phyloP scores from a whole-genome alignment of 2,113 vertebrate species.

The Scopus umbretta region DNA sequence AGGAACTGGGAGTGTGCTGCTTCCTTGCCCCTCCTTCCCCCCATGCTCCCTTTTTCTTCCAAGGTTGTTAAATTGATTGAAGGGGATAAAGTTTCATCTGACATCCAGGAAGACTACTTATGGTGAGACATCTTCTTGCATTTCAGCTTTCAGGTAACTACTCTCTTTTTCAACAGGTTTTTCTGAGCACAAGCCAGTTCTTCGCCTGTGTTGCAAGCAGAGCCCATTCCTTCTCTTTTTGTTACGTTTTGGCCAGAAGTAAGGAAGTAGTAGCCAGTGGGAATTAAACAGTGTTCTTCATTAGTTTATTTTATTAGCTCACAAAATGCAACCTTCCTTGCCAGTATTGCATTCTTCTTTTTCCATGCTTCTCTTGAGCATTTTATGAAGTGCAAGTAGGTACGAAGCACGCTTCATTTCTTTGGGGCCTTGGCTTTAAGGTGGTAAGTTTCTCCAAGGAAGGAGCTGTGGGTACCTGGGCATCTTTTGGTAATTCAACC shows the following conservation, averaged over 20 bases:
- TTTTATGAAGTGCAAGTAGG: neutral
- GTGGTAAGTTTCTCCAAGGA: no score
- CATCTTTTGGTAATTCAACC: neutral
- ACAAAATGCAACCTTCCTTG: neutral
- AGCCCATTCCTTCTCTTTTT: neutral
- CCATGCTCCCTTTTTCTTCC: neutral
- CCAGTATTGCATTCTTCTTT: neutral
- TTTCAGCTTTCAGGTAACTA: constrained; percentile 3
- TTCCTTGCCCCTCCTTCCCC: no score
- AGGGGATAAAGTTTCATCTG: neutral
- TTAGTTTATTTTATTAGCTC: neutral
- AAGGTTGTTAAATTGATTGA: neutral
- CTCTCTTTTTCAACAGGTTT: neutral
- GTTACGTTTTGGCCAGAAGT: neutral
- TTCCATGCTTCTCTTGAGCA: neutral
- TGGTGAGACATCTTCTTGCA: neutral
- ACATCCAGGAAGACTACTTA: neutral
- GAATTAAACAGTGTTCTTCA: neutral
- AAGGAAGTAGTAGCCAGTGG: neutral
- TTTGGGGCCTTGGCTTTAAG: no score
- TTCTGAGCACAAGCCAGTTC: neutral
- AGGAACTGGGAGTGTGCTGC: neutral
- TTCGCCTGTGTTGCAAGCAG: neutral
- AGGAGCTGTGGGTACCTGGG: neutral
- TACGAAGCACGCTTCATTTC: neutral